Conservation (phyloP, 2,797 vertebrate species). For the Rhinophrynus dorsalis region DNA sequence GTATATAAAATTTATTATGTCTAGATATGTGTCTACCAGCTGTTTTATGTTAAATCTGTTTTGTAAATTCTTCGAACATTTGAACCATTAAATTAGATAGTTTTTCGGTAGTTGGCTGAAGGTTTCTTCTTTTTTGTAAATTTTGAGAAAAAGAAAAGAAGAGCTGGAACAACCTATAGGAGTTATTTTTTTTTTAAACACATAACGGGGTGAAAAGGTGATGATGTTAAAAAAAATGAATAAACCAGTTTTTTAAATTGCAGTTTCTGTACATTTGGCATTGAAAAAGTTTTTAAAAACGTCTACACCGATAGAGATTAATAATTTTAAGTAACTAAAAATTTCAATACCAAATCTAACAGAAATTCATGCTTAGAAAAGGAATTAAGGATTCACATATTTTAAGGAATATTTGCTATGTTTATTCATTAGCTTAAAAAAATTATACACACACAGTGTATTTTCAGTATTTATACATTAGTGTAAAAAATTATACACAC, state of each 20-base stretch:
- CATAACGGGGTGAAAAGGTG: conserved; percentile 5
- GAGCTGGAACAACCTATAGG: conserved; percentile 12
- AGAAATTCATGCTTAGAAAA: too few relatives aligned
- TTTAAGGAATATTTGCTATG: too few relatives aligned
- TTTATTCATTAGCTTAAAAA: too few relatives aligned
- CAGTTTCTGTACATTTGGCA: too few relatives aligned
- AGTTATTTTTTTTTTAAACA: conserved; percentile 1
- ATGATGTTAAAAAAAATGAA: background rate
- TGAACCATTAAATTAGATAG: conserved; percentile 47
- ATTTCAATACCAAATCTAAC: too few relatives aligned
- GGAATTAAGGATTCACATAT: too few relatives aligned
- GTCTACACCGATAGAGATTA: too few relatives aligned
- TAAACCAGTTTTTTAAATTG: conserved; percentile 1
- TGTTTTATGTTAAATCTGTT: conserved; percentile 48
- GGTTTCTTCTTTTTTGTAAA: conserved; percentile 3
- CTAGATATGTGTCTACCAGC: conserved; percentile 48
- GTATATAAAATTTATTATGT: conserved; percentile 46
- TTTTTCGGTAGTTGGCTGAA: conserved; percentile 23
- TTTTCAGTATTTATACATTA: too few relatives aligned
- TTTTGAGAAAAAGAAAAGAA: background rate
- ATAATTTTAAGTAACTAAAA: too few relatives aligned
- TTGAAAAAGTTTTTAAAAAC: too few relatives aligned
- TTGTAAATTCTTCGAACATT: conserved; percentile 40
- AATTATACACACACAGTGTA: too few relatives aligned
- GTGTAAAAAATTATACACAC: too few relatives aligned